Percentiles rank a stretch among this genome's conserved stretches.
phyloP scores from a whole-genome alignment of 2,888 invertebrate genomes.

The Cetonia aurata region DNA sequence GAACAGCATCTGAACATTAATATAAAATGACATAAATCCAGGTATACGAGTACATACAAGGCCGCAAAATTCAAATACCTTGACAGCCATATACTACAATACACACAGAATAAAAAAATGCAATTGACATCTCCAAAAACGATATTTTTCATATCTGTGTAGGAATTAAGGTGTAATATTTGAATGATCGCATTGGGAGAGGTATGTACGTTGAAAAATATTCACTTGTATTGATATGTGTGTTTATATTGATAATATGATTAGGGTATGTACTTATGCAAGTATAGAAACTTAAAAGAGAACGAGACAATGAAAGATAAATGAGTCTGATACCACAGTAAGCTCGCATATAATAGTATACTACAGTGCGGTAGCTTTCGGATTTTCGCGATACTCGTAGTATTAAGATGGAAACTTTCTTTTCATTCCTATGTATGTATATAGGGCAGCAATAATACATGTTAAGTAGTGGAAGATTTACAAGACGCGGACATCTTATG shows the following conservation, averaged over 20 bases:
- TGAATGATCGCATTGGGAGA: conserved; percentile 3
- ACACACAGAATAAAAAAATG: conserved; percentile 1
- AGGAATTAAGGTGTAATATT: neutral
- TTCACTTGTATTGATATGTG: conserved; percentile 5
- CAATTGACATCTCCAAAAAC: no score
- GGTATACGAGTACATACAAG: conserved; percentile 3
- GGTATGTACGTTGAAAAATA: neutral
- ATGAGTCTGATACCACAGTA: conserved; percentile 30
- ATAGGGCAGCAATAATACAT: conserved; percentile 15
- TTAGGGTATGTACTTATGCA: conserved; percentile 3
- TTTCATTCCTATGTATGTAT: conserved; percentile 19
- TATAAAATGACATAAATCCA: neutral
- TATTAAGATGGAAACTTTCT: conserved; percentile 24
- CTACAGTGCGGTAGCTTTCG: conserved; percentile 44
- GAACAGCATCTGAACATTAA: conserved; percentile 28
- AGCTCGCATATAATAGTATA: conserved; percentile 30
- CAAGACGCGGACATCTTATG: conserved; percentile 29
- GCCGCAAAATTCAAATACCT: conserved; percentile 8
- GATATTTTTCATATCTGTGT: neutral
- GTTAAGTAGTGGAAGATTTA: conserved; percentile 25
- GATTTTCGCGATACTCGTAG: conserved; percentile 12
- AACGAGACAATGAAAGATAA: conserved; percentile 17
- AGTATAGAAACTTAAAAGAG: conserved; percentile 5
- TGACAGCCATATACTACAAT: neutral
- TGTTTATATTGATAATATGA: conserved; percentile 7